Conservation (phyloP, 92 coral and sea anemone species). For the Blastomussa wellsi region DNA sequence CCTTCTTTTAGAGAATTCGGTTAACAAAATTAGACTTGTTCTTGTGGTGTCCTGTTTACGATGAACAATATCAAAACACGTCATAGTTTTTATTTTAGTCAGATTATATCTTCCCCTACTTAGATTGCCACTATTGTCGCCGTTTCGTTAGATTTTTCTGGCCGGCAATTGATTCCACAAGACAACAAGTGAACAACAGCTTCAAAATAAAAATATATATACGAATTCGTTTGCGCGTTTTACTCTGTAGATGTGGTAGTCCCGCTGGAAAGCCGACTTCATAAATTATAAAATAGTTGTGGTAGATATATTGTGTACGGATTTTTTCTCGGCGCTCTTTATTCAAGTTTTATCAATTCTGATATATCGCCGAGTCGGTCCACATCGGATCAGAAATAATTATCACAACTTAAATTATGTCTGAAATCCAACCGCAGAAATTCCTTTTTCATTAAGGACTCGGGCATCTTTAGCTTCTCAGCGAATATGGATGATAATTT, state of each 20-base stretch:
- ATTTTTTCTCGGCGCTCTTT: background rate
- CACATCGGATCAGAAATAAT: background rate
- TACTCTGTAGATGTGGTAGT: too few species aligned
- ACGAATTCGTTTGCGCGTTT: too few species aligned
- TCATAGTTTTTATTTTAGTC: background rate
- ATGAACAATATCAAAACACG: background rate
- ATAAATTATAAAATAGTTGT: constrained; percentile 6
- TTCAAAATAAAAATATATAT: background rate
- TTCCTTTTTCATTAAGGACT: constrained; percentile 1
- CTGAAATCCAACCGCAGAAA: background rate
- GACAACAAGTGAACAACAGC: background rate
- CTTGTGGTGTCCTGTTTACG: background rate
- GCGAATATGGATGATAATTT: background rate
- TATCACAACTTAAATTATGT: background rate
- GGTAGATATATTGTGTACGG: background rate
- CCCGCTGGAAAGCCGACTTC: background rate
- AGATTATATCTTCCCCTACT: background rate
- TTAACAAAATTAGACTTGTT: background rate
- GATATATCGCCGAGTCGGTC: too few species aligned
- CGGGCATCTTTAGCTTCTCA: background rate
- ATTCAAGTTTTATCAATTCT: constrained; percentile 2
- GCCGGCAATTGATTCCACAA: background rate
- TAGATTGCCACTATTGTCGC: background rate
- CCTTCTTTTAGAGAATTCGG: background rate
- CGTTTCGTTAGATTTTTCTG: background rate